phyloP scores from a whole-genome alignment of 2,113 vertebrate species.

The Callospermophilus lateralis region DNA sequence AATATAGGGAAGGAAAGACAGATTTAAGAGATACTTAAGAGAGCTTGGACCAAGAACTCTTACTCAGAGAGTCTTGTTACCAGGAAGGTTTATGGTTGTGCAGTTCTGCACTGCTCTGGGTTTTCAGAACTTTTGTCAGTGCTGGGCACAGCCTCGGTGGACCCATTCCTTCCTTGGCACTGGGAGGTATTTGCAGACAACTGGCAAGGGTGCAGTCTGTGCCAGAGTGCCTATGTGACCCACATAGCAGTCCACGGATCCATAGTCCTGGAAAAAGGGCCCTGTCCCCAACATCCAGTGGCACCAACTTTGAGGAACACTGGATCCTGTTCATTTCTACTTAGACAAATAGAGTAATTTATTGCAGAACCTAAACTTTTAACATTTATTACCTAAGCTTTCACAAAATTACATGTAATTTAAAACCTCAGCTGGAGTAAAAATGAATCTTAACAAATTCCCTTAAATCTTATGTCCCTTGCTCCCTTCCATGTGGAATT shows the following conservation, averaged over 20 bases:
- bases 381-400: not conserved
- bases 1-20: not conserved
- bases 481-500: not conserved
- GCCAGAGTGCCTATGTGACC: not conserved
- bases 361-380: not conserved
- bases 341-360: not conserved
- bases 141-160: not conserved
- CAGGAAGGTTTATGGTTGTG: not conserved
- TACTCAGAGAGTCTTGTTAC: not conserved
- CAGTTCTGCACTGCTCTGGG: not conserved
- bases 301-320: not conserved
- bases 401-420: not conserved
- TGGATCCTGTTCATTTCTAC: not conserved
- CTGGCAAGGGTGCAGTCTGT: not conserved
- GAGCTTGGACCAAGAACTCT: not conserved
- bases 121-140: not conserved
- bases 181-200: not conserved
- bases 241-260: not conserved
- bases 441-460: slow-evolving; percentile 5
- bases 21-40: not conserved
- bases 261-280: not conserved
- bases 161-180: not conserved
- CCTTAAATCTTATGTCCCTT: not conserved
- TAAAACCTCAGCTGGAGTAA: not conserved
- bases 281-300: not conserved